Percentiles rank a stretch among this genome's conserved stretches.
These are phyloP conservation scores for Himalopsyche japonica DNA, from an alignment of 2,888 invertebrate genomes.

Conservation along the genomic window DNA sequence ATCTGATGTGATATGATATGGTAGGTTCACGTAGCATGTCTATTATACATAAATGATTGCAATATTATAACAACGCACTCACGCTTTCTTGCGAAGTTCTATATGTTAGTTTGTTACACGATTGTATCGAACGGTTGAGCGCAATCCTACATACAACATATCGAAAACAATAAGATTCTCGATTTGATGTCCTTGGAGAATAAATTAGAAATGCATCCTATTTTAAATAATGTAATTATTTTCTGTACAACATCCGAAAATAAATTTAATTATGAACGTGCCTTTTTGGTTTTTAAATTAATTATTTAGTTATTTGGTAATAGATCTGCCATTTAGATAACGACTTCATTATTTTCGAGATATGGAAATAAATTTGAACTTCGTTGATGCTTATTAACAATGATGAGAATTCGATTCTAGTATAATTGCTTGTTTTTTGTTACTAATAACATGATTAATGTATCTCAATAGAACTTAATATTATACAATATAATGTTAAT, in stretches of 20 bases:
- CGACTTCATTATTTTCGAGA: too few relatives aligned
- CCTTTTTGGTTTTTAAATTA: not conserved
- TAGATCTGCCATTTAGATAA: too few relatives aligned
- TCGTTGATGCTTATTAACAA: too few relatives aligned
- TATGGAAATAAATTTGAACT: too few relatives aligned
- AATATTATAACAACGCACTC: slow-evolving; percentile 7
- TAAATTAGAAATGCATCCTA: not conserved
- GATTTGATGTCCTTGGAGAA: not conserved
- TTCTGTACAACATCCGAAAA: not conserved
- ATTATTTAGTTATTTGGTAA: too few relatives aligned
- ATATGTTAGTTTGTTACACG: not conserved
- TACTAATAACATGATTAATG: too few relatives aligned
- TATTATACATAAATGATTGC: slow-evolving; percentile 10
- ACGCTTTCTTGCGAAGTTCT: slow-evolving; percentile 9
- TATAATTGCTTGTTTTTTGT: too few relatives aligned
- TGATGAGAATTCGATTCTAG: too few relatives aligned
- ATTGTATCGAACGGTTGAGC: not conserved
- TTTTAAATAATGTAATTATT: not conserved
- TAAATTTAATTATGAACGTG: not conserved
- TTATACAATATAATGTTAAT: too few relatives aligned
- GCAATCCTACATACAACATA: not conserved
- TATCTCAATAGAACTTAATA: too few relatives aligned
- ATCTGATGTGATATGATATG: not conserved
- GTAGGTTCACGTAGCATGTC: not conserved
- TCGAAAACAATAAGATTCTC: not conserved